Evolutionary conservation across 1,140 invertebrate genomes (phyloP), one percentile per base, ranked within the genome.

Genomic region (Colletes latitarsis): DNA sequence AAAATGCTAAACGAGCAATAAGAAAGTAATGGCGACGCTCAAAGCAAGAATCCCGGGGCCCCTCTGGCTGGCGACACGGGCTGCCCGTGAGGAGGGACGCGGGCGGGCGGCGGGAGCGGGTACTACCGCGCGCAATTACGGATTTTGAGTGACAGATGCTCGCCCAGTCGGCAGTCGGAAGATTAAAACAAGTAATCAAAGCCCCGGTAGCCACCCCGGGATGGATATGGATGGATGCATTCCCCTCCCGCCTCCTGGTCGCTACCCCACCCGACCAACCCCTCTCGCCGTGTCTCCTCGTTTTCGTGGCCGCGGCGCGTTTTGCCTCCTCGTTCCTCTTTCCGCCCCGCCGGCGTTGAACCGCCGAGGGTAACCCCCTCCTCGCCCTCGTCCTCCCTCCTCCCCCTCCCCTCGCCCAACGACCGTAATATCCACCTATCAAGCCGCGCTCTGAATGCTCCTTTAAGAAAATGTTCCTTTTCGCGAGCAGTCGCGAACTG

Each of bases 181-280:
- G 93, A 93, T 93, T 93, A 93, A 93, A 93, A 93, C 92, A 93
- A 93, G 93, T 93, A 93, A 93, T 93, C 93, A 93, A 93, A 93
- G 91, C 91, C 87, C 90, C 83, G 67, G 81, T 90, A 88, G 86
- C 87, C 86, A 87, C 84, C 86, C 88, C 69, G 82, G 83, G 83
- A 89, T 91, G 87, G 87, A 91, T 90, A 89, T 90, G 87, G 89
- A 90, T 90, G 90, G 90, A 89, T 91, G 89, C 89, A 87, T 83
- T 39, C 71, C 76, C 60, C 81, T 55, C 66, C 30, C 46, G 8
- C 8, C 21, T 14, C 21, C 21, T 10, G 49, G 8, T 49, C 1
- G 9, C 10, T 1, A 30, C 58, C 21, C 72, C 78, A 39, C 78
- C 53, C 21, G 30, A 53, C 41, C 63, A 53, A 78, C 83, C 74